Percentiles rank a stretch among this genome's conserved stretches.
phyloP scores from a whole-genome alignment of 2,113 vertebrate species.

The Embiotoca jacksoni region DNA sequence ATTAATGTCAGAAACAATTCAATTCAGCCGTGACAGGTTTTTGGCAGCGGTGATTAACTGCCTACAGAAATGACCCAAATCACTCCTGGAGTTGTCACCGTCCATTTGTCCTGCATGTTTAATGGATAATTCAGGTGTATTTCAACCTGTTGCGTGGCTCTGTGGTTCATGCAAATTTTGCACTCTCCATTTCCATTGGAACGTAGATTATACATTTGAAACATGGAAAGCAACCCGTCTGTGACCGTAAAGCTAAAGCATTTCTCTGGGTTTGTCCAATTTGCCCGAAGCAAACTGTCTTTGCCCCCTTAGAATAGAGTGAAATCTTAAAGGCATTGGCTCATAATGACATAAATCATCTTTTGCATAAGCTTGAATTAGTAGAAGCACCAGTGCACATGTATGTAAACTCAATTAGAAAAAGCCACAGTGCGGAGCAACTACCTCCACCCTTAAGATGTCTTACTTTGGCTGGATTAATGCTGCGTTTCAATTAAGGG shows the following conservation, averaged over 20 bases:
- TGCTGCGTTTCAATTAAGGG: slow-evolving; percentile 59
- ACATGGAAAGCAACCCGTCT: not conserved
- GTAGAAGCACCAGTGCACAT: not conserved
- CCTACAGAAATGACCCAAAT: not conserved
- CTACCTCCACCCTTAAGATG: not conserved
- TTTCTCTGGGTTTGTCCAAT: not conserved
- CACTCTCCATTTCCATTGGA: too few relatives aligned
- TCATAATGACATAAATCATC: slow-evolving; percentile 1
- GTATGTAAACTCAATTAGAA: slow-evolving; percentile 13
- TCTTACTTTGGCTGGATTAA: slow-evolving; percentile 52
- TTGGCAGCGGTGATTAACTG: not conserved
- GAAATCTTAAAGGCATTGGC: not conserved
- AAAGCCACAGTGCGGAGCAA: not conserved
- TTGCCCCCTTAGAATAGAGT: not conserved
- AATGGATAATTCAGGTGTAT: not conserved
- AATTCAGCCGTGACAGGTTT: slow-evolving; percentile 5
- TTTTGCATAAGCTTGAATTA: slow-evolving; percentile 12
- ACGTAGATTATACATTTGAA: not conserved
- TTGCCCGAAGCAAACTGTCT: not conserved
- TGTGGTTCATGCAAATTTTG: too few relatives aligned
- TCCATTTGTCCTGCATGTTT: not conserved
- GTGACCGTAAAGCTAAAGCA: not conserved
- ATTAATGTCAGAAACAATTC: not conserved
- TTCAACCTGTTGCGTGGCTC: not conserved
- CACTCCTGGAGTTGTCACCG: not conserved